phyloP scores from a whole-genome alignment of 1,140 invertebrate species.

The Calephelis nemesis region DNA sequence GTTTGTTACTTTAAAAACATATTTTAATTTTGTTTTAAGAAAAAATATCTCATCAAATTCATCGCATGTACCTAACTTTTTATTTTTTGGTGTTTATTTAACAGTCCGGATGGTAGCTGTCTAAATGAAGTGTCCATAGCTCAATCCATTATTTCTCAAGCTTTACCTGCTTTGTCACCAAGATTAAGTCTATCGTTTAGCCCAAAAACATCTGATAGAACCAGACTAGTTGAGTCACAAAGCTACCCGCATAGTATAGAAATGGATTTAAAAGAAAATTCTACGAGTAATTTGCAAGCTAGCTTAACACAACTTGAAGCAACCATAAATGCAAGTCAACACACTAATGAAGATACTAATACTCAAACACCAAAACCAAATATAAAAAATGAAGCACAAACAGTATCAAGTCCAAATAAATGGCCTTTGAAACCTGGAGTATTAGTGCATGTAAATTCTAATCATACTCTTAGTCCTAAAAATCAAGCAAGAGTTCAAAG shows the following conservation, averaged over 20 bases:
- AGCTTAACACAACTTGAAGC: constrained; percentile 61
- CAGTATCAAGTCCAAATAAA: constrained; percentile 80
- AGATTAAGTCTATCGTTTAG: constrained; percentile 68
- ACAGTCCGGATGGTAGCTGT: constrained; percentile 75
- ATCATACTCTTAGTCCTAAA: constrained; percentile 76
- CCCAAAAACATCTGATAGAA: constrained; percentile 71
- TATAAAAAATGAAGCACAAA: constrained; percentile 50
- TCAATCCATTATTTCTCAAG: constrained; percentile 77
- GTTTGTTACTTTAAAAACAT: background rate
- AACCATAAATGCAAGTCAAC: constrained; percentile 45
- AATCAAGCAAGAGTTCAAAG: constrained; percentile 67
- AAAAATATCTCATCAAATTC: constrained; percentile 25
- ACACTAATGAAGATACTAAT: constrained; percentile 41
- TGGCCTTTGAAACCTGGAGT: constrained; percentile 94
- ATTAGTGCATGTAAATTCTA: constrained; percentile 89
- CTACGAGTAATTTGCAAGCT: constrained; percentile 57
- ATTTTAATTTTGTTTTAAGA: constrained; percentile 14
- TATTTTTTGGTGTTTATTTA: constrained; percentile 59
- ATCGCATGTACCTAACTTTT: constrained; percentile 48
- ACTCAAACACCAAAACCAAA: constrained; percentile 46
- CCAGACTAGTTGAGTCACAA: constrained; percentile 69
- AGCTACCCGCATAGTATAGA: constrained; percentile 64
- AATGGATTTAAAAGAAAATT: constrained; percentile 53
- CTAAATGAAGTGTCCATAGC: constrained; percentile 76
- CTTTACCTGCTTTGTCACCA: constrained; percentile 73